Evolutionary conservation across 2,113 vertebrate genomes (phyloP).

Genomic region (Plectropomus leopardus): DNA sequence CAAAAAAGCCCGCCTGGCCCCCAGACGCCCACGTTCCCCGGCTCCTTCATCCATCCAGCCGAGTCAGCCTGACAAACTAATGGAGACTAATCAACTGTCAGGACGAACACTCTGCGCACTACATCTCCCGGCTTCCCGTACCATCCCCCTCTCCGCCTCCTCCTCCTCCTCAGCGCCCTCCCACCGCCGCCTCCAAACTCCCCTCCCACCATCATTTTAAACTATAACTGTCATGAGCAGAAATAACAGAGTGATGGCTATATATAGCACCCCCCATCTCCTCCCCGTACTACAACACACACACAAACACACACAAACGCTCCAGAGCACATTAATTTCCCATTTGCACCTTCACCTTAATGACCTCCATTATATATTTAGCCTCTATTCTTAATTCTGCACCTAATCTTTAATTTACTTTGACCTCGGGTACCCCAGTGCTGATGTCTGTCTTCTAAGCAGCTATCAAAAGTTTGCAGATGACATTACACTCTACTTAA

Average conservation of each 20-base stretch:
- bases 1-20: conserved; percentile 20
- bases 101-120: conserved; percentile 54
- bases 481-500: conserved; percentile 8
- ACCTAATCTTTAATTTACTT: conserved; percentile 22
- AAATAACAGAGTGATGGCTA: conserved; percentile 77
- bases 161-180: neutral
- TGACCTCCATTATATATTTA: conserved; percentile 30
- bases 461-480: neutral
- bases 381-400: conserved; percentile 17
- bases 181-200: neutral
- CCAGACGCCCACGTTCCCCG: conserved; percentile 37
- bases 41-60: conserved; percentile 66
- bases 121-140: conserved; percentile 66
- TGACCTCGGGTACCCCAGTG: neutral
- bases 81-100: conserved; percentile 83
- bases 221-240: conserved; percentile 67
- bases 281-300: neutral
- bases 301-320: conserved; percentile 13
- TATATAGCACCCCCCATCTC: conserved; percentile 60
- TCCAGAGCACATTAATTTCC: conserved; percentile 27
- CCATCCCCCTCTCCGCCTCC: conserved; percentile 10
- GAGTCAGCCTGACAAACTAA: conserved; percentile 74
- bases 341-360: conserved; percentile 29
- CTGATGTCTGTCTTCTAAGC: neutral
- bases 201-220: conserved; percentile 38